Percentiles rank a stretch among this genome's conserved stretches.
Evolutionary conservation across 2,888 invertebrate genomes (phyloP).

Genomic region (Drosophila multiciliata): DNA sequence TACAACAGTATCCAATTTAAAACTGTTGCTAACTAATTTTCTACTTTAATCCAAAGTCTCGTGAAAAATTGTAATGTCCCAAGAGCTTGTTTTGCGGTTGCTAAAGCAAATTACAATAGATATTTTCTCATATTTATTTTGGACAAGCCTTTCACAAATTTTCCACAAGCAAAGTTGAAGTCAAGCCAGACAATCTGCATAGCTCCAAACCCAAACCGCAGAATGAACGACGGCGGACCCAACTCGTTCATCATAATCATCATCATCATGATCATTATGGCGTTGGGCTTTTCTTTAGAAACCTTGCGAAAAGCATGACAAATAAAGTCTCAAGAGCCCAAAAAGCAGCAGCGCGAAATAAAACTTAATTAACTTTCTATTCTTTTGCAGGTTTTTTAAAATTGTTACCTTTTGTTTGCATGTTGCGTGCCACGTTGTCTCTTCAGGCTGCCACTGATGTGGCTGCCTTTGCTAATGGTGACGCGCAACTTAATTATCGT

Average conservation of each 20-base stretch:
- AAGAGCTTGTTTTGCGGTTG: constrained; percentile 52
- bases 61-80: constrained; percentile 21
- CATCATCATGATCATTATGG: constrained; percentile 21
- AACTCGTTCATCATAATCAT: constrained; percentile 38
- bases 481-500: constrained; percentile 36
- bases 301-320: constrained; percentile 50
- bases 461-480: constrained; percentile 12
- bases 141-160: constrained; percentile 73
- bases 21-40: constrained; percentile 23
- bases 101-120: constrained; percentile 63
- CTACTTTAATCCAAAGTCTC: constrained; percentile 22
- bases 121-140: constrained; percentile 71
- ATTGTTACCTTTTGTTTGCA: constrained; percentile 26
- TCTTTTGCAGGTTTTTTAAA: constrained; percentile 47
- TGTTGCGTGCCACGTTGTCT: constrained; percentile 50
- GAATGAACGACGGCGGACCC: constrained; percentile 47
- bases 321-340: constrained; percentile 47
- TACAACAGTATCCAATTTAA: constrained; percentile 9
- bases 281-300: constrained; percentile 70
- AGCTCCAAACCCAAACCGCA: constrained; percentile 56
- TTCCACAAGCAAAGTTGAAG: constrained; percentile 32
- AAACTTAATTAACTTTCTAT: constrained; percentile 79
- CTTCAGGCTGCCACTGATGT: neutral
- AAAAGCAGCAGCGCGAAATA: constrained; percentile 45
- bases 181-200: constrained; percentile 47